Evolutionary conservation across 2,888 invertebrate genomes (phyloP).

Genomic region (Cantharis lateralis): DNA sequence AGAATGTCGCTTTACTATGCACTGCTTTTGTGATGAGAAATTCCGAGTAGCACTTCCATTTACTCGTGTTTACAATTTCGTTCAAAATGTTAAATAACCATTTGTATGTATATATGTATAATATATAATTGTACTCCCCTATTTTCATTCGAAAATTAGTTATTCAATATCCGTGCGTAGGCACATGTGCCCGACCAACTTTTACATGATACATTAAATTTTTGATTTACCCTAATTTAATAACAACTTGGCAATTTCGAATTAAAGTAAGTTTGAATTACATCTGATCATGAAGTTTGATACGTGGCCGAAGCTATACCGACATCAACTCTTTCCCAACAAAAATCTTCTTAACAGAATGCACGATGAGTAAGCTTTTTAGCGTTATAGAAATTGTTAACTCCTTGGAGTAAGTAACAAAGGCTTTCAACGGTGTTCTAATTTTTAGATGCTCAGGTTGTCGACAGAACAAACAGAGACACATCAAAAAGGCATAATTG

Average conservation of each 20-base stretch:
- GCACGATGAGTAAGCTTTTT: background rate
- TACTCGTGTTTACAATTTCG: background rate
- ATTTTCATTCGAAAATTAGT: background rate
- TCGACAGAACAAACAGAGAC: no score
- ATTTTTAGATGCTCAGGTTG: no score
- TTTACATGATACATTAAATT: background rate
- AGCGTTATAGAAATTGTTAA: background rate
- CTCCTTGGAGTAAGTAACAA: no score
- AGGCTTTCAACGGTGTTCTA: background rate
- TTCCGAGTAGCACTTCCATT: background rate
- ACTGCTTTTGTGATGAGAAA: background rate
- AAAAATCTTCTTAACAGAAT: background rate
- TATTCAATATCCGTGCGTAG: background rate
- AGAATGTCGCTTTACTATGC: background rate
- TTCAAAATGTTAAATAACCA: background rate
- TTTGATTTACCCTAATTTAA: background rate
- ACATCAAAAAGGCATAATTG: no score
- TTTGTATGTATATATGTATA: background rate
- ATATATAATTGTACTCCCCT: background rate
- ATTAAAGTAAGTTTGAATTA: background rate
- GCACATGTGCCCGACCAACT: background rate
- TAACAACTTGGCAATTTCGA: background rate
- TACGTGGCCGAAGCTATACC: background rate
- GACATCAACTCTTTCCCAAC: background rate
- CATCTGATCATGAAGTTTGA: background rate